phyloP scores from a whole-genome alignment of 2,888 invertebrate genomes.

The Holacanthella duospinosa region DNA sequence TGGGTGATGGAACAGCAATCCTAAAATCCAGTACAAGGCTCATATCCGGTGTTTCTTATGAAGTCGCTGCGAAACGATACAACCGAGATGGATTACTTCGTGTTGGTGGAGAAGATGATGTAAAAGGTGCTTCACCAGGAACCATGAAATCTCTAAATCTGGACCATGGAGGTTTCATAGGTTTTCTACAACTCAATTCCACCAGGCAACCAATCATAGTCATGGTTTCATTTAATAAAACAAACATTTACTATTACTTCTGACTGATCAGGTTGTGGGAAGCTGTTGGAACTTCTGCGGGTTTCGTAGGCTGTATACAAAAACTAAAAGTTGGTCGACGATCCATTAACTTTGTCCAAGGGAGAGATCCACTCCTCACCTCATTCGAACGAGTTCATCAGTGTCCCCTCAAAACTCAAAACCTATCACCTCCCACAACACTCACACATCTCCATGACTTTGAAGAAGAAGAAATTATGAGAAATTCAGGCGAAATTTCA shows the following conservation, averaged over 20 bases:
- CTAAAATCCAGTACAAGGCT: conserved; percentile 64
- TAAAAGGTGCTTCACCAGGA: conserved; percentile 70
- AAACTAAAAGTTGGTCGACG: conserved; percentile 67
- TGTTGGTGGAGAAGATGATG: conserved; percentile 66
- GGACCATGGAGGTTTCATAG: conserved; percentile 67
- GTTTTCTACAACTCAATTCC: conserved; percentile 64
- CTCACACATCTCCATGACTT: conserved; percentile 27
- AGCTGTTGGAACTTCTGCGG: conserved; percentile 46
- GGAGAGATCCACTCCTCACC: conserved; percentile 42
- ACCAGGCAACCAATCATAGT: conserved; percentile 51
- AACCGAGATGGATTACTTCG: conserved; percentile 73
- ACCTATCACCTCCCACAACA: conserved; percentile 18
- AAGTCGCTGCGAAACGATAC: conserved; percentile 68
- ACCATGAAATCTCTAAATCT: conserved; percentile 70
- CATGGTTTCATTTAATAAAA: no score
- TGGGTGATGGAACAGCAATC: conserved; percentile 69
- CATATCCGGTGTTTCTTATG: conserved; percentile 46
- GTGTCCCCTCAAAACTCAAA: conserved; percentile 11
- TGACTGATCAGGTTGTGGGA: conserved; percentile 29
- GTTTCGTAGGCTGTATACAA: conserved; percentile 74
- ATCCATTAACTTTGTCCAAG: conserved; percentile 54
- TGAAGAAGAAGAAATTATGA: conserved; percentile 20
- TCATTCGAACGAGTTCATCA: conserved; percentile 29
- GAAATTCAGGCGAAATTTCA: neutral
- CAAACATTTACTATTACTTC: no score